Base-by-base conservation (phyloP, 1,140 invertebrate species). In the Cotesia glomerata region DNA sequence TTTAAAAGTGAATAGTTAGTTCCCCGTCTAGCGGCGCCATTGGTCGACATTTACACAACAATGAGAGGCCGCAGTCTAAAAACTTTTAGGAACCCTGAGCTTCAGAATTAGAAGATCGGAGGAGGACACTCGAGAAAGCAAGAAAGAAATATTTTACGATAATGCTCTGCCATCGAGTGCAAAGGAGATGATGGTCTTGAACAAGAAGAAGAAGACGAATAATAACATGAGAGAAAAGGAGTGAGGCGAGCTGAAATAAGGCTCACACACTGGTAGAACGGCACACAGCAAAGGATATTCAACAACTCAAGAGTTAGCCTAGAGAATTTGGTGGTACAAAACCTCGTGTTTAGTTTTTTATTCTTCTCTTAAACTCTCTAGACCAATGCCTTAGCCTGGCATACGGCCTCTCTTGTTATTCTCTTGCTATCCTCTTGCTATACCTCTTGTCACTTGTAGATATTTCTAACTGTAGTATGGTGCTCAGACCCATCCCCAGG, bases 1-100 rank as follows among this genome's bases (percentile, higher is more conserved):
- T 86, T 85, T 85, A 83, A 85, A 85, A 85, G 80, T 80, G 79
- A 78, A 45, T 7, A 45, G 39, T 64, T 72, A 79, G 79, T 81
- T 73, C 76, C 79, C 81, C 71, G 77, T 81, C 79, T 84, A 82
- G 79, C 80, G 82, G 81, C 83, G 83, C 81, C 83, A 86, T 86
- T 87, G 84, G 82, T 79, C 78, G 74, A 80, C 80, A 86, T 87
- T 87, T 85, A 85, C 84, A 85, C 84, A 87, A 87, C 83, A 87
- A 87, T 87, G 82, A 86, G 63, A 51, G 39, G 80, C 81, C 76
- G 80, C 79, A 78, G 80, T 84, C 83, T 80, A 85, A 86, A 87
- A 86, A 85, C 83, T 85, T 77, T 80, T 78, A 82, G 81, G 85
- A 85, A 85, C 77, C 81, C 80, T 71, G 72, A 71, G 76, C 79